Evolutionary conservation across 2,113 vertebrate genomes (phyloP), one percentile per base, ranked within the genome.

Genomic region (Patagioenas fasciata): DNA sequence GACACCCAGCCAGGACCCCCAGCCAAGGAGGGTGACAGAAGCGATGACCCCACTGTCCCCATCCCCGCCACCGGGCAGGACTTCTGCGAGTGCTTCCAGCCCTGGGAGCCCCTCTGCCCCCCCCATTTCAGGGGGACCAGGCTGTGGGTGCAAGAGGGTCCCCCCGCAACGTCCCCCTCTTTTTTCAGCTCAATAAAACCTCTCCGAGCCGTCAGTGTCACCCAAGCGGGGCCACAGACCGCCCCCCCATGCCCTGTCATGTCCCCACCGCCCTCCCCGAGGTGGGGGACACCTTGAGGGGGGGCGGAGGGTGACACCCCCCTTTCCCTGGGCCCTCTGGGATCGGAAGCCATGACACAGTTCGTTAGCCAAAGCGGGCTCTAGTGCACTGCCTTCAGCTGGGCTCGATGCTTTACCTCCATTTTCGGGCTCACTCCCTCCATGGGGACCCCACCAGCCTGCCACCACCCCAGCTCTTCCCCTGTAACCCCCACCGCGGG

Each of bases 11-110:
- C 67, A 4, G 79, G 29, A 67, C 53, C 40, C 21, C 48, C 40
- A 2, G 5, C 11, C 17, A 7, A 72, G 91, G 19, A 38, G 61
- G 90, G 94, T 15, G 61, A 81, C 93, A 91, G 96, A 81, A 94
- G 93, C 80, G 16, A 47, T 25, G 85, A 44, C 40, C 13, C 34
- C 57, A 70, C 19, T 29, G 1, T 48, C 75, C 91, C 84, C 51
- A 5, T 38, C 51, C 93, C 61, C 71, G 4, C 11, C 77, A 29
- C 82, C 25, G 74, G 92, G 74, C 80, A 71, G 87, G 91, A 91
- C 77, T 93, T 69, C 88, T 62, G 75, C 42, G 10, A 94, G 95
- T 96, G 95, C 97, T 97, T 96, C 96, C 96, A 95, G 94, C 86
- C 96, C 47, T 70, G 60, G 62, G 74, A 91, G 53, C 56, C 72